phyloP scores from a whole-genome alignment of 2,113 vertebrate genomes.

The Hyperopisus bebe region DNA sequence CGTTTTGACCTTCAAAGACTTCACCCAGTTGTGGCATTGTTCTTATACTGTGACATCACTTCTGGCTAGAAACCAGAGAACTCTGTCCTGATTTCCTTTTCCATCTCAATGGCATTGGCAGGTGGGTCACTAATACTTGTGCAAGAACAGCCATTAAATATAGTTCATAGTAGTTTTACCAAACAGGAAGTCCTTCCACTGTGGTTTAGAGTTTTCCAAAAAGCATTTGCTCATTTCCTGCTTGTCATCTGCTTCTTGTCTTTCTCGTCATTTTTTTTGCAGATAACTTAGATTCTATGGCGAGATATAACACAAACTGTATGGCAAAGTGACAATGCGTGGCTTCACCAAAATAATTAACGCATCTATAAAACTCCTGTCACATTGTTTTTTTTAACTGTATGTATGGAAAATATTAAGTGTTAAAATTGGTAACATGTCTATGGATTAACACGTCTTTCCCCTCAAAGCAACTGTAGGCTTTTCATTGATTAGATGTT shows the following conservation, averaged over 20 bases:
- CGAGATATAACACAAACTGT: background rate
- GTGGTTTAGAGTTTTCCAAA: background rate
- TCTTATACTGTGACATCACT: background rate
- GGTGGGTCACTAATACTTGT: background rate
- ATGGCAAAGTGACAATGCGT: background rate
- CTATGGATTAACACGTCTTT: background rate
- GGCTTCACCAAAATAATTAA: background rate
- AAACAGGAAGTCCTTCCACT: slow-evolving; percentile 22
- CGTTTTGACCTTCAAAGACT: slow-evolving; percentile 13
- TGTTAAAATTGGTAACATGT: background rate
- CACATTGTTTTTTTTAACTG: background rate
- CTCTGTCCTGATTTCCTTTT: background rate
- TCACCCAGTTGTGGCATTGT: slow-evolving; percentile 10
- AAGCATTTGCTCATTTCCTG: slow-evolving; percentile 16
- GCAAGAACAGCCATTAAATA: background rate
- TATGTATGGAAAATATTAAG: background rate
- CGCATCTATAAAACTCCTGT: background rate
- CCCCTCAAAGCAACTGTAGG: background rate
- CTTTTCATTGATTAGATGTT: background rate
- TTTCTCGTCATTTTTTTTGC: background rate
- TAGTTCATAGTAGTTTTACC: background rate
- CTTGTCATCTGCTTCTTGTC: background rate
- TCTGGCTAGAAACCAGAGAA: background rate
- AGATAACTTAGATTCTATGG: background rate
- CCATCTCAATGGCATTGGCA: background rate